Evolutionary conservation across 2,888 invertebrate genomes (phyloP), one percentile per base, ranked within the genome.

Genomic region (Uropetala carovei): DNA sequence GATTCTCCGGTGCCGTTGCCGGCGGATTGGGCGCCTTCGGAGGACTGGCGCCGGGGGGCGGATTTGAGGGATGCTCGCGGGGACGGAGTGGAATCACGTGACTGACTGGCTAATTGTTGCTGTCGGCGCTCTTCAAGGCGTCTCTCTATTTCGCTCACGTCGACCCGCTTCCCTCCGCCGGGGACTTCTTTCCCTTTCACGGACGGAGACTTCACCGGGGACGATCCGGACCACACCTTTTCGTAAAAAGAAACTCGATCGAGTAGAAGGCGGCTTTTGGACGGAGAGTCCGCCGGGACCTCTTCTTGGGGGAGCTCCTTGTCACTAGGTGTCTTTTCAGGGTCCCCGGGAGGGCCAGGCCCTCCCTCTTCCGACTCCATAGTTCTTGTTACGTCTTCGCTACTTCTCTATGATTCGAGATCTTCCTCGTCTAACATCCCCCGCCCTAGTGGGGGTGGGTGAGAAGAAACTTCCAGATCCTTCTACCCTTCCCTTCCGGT

Each of bases 171-270:
- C 94, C 83, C 91, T 95, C 94, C 94, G 96, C 95, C 93, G 94
- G 95, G 93, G 94, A 95, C 94, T 92, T 94, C 95, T 22, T n/a
- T 27, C 13, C 5, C 27, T 27, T 30, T 86, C 3, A 43, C 43
- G 43, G 43, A 43, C 64, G 30, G 85, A 93, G 95, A 94, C 93
- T 93, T 91, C 93, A 92, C n/a, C 93, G 92, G 0, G 91, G 92
- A 13, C 93, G 95, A 94, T 56, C 94, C 93, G 93, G 96, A 96
- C 97, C 97, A 97, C 93, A 97, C 96, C 95, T 97, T 97, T 95
- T 98, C 98, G 95, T 97, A 98, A 95, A 97, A 97, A 93, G 96
- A 96, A 94, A 98, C 98, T 94, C 97, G 96, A 94, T 97, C 97
- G 43, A 1, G 43, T 93, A 96, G 96, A 93, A 98, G 96, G 94